phyloP scores from a whole-genome alignment of 2,888 invertebrate genomes.

The Autographa pulchrina region DNA sequence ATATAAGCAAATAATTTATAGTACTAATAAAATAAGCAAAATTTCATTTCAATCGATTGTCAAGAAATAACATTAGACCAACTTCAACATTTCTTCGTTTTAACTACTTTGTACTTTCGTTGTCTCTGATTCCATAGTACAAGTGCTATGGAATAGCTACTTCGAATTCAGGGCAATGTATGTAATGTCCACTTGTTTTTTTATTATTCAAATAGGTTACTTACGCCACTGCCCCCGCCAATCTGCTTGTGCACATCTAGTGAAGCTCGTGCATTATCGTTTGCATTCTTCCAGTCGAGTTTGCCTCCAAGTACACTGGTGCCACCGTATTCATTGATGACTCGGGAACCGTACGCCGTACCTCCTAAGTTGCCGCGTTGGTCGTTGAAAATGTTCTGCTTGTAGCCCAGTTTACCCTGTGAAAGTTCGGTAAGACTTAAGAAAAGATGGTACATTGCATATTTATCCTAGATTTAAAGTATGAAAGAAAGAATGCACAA shows the following conservation, averaged over 20 bases:
- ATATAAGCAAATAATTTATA: too few relatives aligned
- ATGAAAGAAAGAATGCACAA: too few relatives aligned
- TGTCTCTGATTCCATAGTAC: too few relatives aligned
- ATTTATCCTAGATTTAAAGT: too few relatives aligned
- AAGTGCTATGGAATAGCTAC: too few relatives aligned
- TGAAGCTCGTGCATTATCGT: constrained; percentile 69
- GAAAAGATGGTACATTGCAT: background rate
- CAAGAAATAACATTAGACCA: too few relatives aligned
- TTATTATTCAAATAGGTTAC: constrained; percentile 33
- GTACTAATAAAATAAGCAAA: too few relatives aligned
- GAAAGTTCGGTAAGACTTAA: background rate
- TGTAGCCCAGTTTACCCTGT: constrained; percentile 78
- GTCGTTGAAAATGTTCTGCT: constrained; percentile 77
- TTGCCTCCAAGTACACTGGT: constrained; percentile 74
- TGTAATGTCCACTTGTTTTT: too few relatives aligned
- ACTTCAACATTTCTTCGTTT: too few relatives aligned
- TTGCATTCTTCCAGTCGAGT: constrained; percentile 67
- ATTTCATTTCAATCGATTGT: too few relatives aligned
- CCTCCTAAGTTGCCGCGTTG: constrained; percentile 72
- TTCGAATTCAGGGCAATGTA: too few relatives aligned
- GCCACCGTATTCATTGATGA: constrained; percentile 72
- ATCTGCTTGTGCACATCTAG: constrained; percentile 73
- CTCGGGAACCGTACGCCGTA: constrained; percentile 71
- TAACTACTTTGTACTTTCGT: too few relatives aligned
- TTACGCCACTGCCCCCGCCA: constrained; percentile 73